Evolutionary conservation across 1,140 invertebrate genomes (phyloP), one percentile per base, ranked within the genome.

Genomic region (Drosophila tristis): DNA sequence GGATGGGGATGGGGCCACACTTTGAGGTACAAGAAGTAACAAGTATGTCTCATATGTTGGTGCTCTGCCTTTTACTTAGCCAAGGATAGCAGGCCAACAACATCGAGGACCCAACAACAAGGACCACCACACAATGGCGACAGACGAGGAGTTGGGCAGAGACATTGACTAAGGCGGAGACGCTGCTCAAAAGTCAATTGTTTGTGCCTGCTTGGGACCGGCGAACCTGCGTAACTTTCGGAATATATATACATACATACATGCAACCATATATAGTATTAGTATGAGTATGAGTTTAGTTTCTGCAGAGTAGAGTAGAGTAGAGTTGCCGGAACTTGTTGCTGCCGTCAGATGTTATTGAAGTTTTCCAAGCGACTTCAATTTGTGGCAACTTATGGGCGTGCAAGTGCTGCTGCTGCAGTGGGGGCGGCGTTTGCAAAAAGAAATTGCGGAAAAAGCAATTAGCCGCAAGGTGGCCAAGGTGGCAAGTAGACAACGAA

Each of bases 31-130:
- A 85, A 67, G 73, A 81, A 81, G 67, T 76, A 80, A 84, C 80
- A 85, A 85, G 81, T 76, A 80, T 84, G 80, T 84, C 81, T 84
- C 80, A 86, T 84, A 80, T 84, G 80, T 75, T 84, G 74, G 51
- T 44, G 63, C 78, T 65, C 82, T 79, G 74, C 81, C 81, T 84
- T 82, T 84, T 85, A 84, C 80, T 84, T 84, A 80, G 80, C 64
- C 77, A 44, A 57, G 74, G 67, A 59, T 62, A 74, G 59, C 62
- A 74, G 59, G 73, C 54, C 67, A 73, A 45, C 66, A 50, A 49
- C 50, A 53, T 47, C 42, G 55, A 74, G 68, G 54, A 73, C 51
- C 25, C 55, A 62, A 42, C 76, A 74, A 45, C 77, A 75, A 75
- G 59, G 56, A 75, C 78, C 61, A 4, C 56, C 63, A 26, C 35